These are phyloP conservation scores for Lycodopsis pacificus DNA, from an alignment of 2,797 vertebrate species.

Conservation along the genomic window DNA sequence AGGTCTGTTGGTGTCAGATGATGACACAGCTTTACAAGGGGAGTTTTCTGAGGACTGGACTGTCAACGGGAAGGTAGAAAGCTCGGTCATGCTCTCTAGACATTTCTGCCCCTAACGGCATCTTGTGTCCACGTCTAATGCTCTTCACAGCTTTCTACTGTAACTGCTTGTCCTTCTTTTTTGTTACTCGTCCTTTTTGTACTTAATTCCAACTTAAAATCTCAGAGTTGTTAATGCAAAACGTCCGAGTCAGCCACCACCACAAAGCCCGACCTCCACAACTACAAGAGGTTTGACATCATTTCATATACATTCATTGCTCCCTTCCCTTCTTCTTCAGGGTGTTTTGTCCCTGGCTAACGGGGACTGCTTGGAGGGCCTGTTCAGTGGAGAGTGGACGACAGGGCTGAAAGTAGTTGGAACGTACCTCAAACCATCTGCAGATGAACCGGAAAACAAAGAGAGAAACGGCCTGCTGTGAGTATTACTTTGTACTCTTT, in stretches of 20 bases:
- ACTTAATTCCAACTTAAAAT: background rate
- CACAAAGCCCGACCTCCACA: background rate
- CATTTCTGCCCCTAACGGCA: background rate
- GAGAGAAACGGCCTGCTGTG: slow-evolving; percentile 70
- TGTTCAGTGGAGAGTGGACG: slow-evolving; percentile 94
- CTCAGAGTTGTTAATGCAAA: background rate
- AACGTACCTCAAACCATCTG: slow-evolving; percentile 89
- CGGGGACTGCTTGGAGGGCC: slow-evolving; percentile 92
- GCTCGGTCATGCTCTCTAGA: background rate
- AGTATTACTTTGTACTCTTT: slow-evolving; percentile 38
- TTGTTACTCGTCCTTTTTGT: background rate
- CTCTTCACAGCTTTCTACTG: background rate
- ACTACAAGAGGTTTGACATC: background rate
- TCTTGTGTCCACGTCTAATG: background rate
- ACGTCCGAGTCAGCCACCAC: background rate
- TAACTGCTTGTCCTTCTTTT: background rate
- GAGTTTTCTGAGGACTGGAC: slow-evolving; percentile 97
- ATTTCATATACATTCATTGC: background rate
- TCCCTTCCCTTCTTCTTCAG: slow-evolving; percentile 35
- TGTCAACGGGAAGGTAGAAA: slow-evolving; percentile 93
- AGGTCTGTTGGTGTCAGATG: slow-evolving; percentile 93
- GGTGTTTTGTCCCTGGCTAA: slow-evolving; percentile 88
- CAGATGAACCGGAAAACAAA: slow-evolving; percentile 87
- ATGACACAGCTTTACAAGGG: slow-evolving; percentile 93
- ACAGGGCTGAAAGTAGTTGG: slow-evolving; percentile 93